Base-by-base conservation (phyloP, 64 coral and sea anemone genomes). In the Montipora cactus region DNA sequence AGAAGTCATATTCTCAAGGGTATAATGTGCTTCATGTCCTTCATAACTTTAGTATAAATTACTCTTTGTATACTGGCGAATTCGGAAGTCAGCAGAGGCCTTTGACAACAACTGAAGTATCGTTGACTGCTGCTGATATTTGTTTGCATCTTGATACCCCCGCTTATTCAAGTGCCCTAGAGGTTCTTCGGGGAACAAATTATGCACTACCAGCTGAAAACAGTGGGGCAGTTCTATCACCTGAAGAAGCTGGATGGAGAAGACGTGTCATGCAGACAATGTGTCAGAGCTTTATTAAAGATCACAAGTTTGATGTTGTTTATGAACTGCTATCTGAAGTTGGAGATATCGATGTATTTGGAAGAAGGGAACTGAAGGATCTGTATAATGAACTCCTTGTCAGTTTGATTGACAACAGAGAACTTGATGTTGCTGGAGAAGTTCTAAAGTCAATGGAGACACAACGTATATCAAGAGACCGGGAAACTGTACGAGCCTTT, bases 111-210 rank as follows among this genome's bases (percentile, higher is more conserved):
- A 64, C 22, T 8, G 55, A 86, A 46, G 81, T 93, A 22, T 84
- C 84, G 15, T 61, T 93, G 22, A 85, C 87, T 79, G 92, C 92
- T 22, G 83, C 76, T 18, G 92, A 93, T 48, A 93, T 93, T 19
- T 93, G 92, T 25, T 67, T 93, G 4, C 57, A 74, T 52, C 23
- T 93, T 53, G 59, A 81, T 18, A 61, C 69, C 11, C 92, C 92
- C 45, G 58, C 67, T 5, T 59, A 79, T 37, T n/a, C 64, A 25
- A 75, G 84, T 88, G 92, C 92, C 5, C n/a, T 93, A 0, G 92
- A 88, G 68, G 92, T 93, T 19, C 77, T 93, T 50, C 80, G 84
- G 28, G 84, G 92, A 21, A 88, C 83, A 46, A 88, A 88, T 61
- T 88, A 88, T 80, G 92, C 92, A 18, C 20, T 80, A 11, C 61